Base-by-base conservation (phyloP, 2,888 invertebrate species). In the Galerucella calmariensis region DNA sequence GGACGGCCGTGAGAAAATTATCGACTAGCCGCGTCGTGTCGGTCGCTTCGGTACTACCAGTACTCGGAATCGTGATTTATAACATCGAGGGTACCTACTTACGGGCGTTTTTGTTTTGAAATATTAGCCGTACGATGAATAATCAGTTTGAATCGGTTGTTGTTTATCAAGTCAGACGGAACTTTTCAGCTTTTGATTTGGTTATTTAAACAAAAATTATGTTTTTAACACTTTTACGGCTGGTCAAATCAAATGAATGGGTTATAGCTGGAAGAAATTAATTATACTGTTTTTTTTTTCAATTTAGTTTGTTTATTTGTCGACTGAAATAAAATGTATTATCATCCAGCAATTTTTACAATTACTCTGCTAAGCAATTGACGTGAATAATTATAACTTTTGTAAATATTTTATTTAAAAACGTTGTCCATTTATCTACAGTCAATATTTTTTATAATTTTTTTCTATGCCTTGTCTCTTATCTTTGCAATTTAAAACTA, bases 1-100 rank as follows among this genome's bases (percentile, higher is more conserved):
- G 65, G 73, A 69, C 69, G 74, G 69, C 74, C 74, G 74, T 74
- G 74, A 74, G 74, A 74, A 74, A 69, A 74, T 74, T 59, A 69
- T 74, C 74, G 69, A 48, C 41, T 63, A 58, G 59, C 58, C 20
- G 68, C 62, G 44, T 20, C 41, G 68, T 58, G n/a, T 14, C 14
- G 24, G 48, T 20, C 16, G 59, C 61, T 46, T 46, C 51, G 14
- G 69, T 69, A 61, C 59, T 69, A 62, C 62, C 69, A 66, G 66
- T 70, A 73, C 67, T 69, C 69, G 66, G 66, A 74, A 69, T 74
- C 74, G 74, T 74, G 74, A 74, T 74, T 69, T 74, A 74, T 74
- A 69, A 46, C 35, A 65, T 51, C 74, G 51, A 74, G 66, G 69
- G 66, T 74, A 67, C 59, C 59, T 58, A 69, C 65, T 74, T 61